A percentile compares a stretch with the other conserved stretches of the same genome.
These are phyloP conservation scores for Pogonophryne albipinna DNA, from an alignment of 2,797 vertebrate genomes.

Conservation along the genomic window DNA sequence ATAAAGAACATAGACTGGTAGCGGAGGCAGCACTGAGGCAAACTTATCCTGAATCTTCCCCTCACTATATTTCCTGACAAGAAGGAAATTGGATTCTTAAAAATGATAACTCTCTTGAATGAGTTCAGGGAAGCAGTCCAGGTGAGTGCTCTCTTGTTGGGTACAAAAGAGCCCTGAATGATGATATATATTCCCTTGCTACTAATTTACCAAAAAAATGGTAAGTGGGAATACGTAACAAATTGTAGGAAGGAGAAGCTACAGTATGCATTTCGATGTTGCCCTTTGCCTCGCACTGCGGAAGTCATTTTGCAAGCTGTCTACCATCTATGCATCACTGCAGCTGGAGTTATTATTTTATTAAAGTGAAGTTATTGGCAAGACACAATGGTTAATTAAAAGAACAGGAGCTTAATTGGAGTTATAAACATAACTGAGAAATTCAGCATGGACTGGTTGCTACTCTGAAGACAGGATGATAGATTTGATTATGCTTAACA, in stretches of 20 bases:
- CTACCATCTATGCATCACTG: slow-evolving; percentile 44
- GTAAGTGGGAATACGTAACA: slow-evolving; percentile 29
- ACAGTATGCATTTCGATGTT: slow-evolving; percentile 27
- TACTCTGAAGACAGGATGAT: slow-evolving; percentile 31
- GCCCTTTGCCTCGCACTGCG: slow-evolving; percentile 44
- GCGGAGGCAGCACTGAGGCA: not conserved
- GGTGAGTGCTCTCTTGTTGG: not conserved
- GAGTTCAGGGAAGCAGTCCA: slow-evolving; percentile 14
- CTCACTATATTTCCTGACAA: slow-evolving; percentile 51
- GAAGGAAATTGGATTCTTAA: slow-evolving; percentile 53
- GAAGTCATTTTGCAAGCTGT: slow-evolving; percentile 52
- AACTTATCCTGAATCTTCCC: slow-evolving; percentile 19
- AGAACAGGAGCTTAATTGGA: not conserved
- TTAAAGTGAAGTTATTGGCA: slow-evolving; percentile 19
- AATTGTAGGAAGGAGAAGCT: slow-evolving; percentile 32
- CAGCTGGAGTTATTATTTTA: slow-evolving; percentile 30
- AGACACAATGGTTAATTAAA: slow-evolving; percentile 13
- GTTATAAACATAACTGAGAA: slow-evolving; percentile 9
- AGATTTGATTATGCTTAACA: slow-evolving; percentile 31
- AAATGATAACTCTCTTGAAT: slow-evolving; percentile 39
- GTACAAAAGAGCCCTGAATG: slow-evolving; percentile 18
- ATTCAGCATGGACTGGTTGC: slow-evolving; percentile 6
- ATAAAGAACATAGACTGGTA: not conserved
- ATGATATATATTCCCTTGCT: slow-evolving; percentile 33
- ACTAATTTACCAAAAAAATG: slow-evolving; percentile 30